Conservation (phyloP, 2,113 vertebrate genomes). For the Abramis brama region DNA sequence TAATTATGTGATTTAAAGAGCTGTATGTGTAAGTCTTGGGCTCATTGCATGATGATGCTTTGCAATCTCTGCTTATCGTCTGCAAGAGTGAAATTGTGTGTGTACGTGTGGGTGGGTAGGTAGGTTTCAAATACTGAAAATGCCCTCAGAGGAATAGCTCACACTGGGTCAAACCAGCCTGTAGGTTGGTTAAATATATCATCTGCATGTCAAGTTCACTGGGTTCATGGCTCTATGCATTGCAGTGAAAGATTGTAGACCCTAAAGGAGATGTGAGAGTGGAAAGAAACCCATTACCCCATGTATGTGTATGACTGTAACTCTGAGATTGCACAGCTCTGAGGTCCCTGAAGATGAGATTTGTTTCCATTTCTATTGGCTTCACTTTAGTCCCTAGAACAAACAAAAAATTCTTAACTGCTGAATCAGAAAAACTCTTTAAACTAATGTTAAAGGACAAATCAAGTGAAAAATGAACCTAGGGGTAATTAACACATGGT, state of each 20-base stretch:
- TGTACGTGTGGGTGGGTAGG: background rate
- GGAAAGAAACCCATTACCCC: constrained; percentile 5
- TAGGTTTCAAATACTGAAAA: background rate
- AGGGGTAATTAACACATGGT: no score
- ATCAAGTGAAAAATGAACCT: no score
- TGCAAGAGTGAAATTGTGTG: background rate
- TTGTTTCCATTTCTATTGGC: constrained; percentile 3
- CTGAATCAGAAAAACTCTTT: background rate
- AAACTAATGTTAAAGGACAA: no score
- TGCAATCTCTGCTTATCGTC: constrained; percentile 25
- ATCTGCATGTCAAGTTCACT: background rate
- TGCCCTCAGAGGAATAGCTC: background rate
- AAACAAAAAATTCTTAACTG: background rate
- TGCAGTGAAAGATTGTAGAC: background rate
- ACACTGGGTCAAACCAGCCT: constrained; percentile 9
- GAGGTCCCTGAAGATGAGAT: background rate
- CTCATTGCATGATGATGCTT: background rate
- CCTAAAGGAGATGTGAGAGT: background rate
- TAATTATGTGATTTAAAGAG: background rate
- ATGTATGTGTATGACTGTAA: background rate
- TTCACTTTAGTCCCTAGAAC: background rate
- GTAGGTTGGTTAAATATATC: background rate
- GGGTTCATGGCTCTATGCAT: background rate
- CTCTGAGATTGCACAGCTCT: background rate
- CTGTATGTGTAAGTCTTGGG: background rate